These are phyloP conservation scores for Kryptolebias ocellatus DNA, from an alignment of 2,797 vertebrate genomes.

Conservation along the genomic window DNA sequence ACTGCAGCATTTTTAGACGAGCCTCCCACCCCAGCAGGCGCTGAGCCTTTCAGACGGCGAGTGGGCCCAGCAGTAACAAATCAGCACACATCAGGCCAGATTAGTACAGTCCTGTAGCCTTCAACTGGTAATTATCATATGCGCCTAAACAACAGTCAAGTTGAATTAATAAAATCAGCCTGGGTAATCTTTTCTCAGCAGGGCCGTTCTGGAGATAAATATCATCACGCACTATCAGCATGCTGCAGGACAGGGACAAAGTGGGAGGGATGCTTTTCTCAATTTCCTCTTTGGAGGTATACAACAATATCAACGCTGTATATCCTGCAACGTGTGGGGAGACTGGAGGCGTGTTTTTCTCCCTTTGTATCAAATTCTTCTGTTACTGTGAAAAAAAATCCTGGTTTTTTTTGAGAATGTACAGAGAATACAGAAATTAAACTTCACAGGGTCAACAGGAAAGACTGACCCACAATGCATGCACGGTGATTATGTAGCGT, in stretches of 20 bases:
- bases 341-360: constrained; percentile 29
- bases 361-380: constrained; percentile 2
- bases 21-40: constrained; percentile 17
- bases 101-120: constrained; percentile 38
- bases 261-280: constrained; percentile 34
- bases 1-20: constrained; percentile 29
- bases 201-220: constrained; percentile 66
- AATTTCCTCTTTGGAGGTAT: constrained; percentile 53
- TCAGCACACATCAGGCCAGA: constrained; percentile 34
- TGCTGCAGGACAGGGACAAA: constrained; percentile 25
- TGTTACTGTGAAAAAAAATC: constrained; percentile 26
- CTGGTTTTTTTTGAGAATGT: constrained; percentile 11
- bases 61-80: constrained; percentile 57
- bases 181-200: constrained; percentile 60
- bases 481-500: constrained; percentile 24
- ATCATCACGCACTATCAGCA: constrained; percentile 39
- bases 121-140: constrained; percentile 63
- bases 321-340: constrained; percentile 32
- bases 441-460: constrained; percentile 40
- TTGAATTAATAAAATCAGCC: constrained; percentile 68
- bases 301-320: constrained; percentile 45
- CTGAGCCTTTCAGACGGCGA: constrained; percentile 47
- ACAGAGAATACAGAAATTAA: constrained; percentile 21
- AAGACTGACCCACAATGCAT: constrained; percentile 19
- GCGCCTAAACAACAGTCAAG: constrained; percentile 58